Evolutionary conservation across 2,797 vertebrate genomes (phyloP), one percentile per base, ranked within the genome.

Genomic region (Aselliscus stoliczkanus): DNA sequence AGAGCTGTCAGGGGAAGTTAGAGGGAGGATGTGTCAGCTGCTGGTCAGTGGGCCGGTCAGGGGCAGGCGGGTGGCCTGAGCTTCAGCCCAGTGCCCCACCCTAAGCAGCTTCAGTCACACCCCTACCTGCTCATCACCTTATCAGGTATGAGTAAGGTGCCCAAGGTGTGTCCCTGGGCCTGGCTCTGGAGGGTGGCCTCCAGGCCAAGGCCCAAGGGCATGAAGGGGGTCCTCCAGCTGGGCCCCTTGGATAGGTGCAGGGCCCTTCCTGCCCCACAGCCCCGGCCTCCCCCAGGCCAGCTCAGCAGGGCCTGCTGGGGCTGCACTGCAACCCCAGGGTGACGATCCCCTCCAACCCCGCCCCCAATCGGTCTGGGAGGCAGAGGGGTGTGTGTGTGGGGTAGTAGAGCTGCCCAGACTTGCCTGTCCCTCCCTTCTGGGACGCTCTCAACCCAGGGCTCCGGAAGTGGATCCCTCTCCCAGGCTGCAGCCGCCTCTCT

Each of bases 391-490:
- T 34, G 75, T n/a, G n/a, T n/a, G n/a, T n/a, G 72, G 95, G 93
- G 85, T 52, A 67, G 90, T 1, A 14, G 88, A 81, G 80, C 92
- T 96, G 97, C 95, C 97, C n/a, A 4, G 96, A 94, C 97, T 97
- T 90, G 97, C 92, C 94, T 1, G 69, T 20, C 60, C 86, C 97
- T 88, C 92, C 96, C 96, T 94, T 64, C 95, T 18, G 73, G 73
- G 94, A 54, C 1, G 70, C 93, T 73, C 96, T 54, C 88, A 64
- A n/a, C 93, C 93, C 90, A n/a, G 21, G 11, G 88, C 82, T 97
- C 94, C 96, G 95, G 97, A 97, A 97, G 92, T 93, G 92, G 95
- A 89, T 93, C 90, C 85, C 80, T 96, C 92, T 95, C 85, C 90
- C 93, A 50, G 77, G 67, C 88, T 23, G 37, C 21, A 42, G 83